Evolutionary conservation across 2,888 invertebrate genomes (phyloP).

Genomic region (Mythimna pallens): DNA sequence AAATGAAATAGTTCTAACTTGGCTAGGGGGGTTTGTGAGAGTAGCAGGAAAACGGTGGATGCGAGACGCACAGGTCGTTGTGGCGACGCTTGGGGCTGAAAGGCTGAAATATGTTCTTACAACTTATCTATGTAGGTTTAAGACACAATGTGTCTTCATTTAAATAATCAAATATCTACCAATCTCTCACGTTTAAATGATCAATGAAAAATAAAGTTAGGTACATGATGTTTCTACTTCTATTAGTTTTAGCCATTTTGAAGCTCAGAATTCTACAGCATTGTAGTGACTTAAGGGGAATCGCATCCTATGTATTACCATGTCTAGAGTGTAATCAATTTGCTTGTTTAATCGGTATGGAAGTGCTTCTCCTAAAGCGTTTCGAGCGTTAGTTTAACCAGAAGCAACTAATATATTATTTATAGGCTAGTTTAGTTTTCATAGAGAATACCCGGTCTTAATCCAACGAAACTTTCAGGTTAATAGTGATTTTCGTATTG

Average conservation of each 20-base stretch:
- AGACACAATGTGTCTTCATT: neutral
- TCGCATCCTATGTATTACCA: constrained; percentile 22
- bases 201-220: constrained; percentile 4
- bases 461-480: constrained; percentile 37
- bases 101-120: neutral
- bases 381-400: constrained; percentile 23
- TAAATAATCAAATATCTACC: constrained; percentile 1
- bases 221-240: neutral
- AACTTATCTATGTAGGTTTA: neutral
- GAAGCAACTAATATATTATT: constrained; percentile 56
- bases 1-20: no score
- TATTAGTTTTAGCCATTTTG: neutral
- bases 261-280: neutral
- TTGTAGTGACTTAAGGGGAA: constrained; percentile 7
- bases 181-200: neutral
- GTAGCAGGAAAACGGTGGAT: no score
- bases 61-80: no score
- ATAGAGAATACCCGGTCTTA: constrained; percentile 32
- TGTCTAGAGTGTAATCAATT: constrained; percentile 54
- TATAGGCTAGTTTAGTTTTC: constrained; percentile 40
- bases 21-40: no score
- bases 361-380: constrained; percentile 43
- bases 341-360: constrained; percentile 55
- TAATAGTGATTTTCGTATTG: constrained; percentile 7
- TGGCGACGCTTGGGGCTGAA: no score